A percentile compares a stretch with the other conserved stretches of the same genome.
Evolutionary conservation across 2,797 vertebrate species (phyloP).

Genomic region (Lophotriccus pileatus): DNA sequence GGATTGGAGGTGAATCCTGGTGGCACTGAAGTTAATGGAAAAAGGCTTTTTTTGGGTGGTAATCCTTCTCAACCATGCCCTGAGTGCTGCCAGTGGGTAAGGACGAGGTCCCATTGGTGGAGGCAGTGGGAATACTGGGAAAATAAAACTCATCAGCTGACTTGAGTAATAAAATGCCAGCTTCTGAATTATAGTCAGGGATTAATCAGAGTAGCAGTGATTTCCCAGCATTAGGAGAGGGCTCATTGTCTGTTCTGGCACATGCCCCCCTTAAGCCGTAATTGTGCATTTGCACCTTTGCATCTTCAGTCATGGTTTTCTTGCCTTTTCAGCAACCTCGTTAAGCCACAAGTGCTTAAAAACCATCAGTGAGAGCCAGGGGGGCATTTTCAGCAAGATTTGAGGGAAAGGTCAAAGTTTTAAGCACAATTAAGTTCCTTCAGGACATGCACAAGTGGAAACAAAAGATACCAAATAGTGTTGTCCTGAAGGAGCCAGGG

Average conservation of each 20-base stretch:
- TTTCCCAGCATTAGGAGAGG: not conserved
- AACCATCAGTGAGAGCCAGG: not conserved
- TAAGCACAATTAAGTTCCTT: not conserved
- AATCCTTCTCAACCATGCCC: not conserved
- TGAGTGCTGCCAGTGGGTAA: not conserved
- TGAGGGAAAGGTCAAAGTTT: not conserved
- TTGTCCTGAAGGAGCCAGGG: not conserved
- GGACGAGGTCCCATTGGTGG: not conserved
- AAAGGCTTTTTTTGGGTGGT: not conserved
- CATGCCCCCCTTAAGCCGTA: not conserved
- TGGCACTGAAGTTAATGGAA: not conserved
- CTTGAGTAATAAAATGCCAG: not conserved
- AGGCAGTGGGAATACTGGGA: not conserved
- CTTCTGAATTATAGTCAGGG: not conserved
- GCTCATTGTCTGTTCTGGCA: not conserved
- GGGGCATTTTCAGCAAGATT: not conserved
- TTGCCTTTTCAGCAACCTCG: not conserved
- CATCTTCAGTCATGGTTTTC: not conserved
- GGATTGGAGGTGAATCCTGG: not conserved
- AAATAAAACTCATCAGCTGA: not conserved
- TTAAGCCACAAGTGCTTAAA: not conserved
- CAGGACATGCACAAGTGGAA: not conserved
- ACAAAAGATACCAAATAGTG: not conserved
- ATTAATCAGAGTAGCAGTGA: not conserved
- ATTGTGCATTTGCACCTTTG: not conserved